Conservation (phyloP, 2,113 vertebrate species). For the Gila orcuttii region DNA sequence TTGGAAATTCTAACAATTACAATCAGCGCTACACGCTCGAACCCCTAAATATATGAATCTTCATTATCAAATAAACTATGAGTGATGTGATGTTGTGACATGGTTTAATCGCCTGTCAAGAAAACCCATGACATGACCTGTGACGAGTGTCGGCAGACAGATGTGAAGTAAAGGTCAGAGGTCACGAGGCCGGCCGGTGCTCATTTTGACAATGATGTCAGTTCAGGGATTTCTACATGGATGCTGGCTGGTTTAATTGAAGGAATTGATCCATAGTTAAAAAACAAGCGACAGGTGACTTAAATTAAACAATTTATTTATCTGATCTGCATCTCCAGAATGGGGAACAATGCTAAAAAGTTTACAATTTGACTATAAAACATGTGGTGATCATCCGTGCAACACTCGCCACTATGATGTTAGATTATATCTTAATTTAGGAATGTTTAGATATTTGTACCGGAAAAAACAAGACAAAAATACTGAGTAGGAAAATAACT, state of each 20-base stretch:
- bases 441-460: not conserved
- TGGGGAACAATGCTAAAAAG: not conserved
- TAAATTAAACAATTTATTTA: not conserved
- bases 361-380: not conserved
- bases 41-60: not conserved
- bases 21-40: too few species aligned
- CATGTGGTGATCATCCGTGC: not conserved
- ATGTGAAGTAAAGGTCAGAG: not conserved
- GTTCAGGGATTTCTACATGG: not conserved
- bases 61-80: too few species aligned
- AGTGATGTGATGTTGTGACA: not conserved
- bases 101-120: not conserved
- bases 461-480: not conserved
- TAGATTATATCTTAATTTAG: too few species aligned
- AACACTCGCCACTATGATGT: not conserved
- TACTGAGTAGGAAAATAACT: not conserved
- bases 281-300: not conserved
- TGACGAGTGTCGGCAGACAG: not conserved
- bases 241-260: constrained; percentile 28
- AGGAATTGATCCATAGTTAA: not conserved
- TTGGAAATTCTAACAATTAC: too few species aligned
- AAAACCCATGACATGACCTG: not conserved
- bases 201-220: not conserved
- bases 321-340: not conserved
- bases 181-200: not conserved